Percentiles rank a stretch among this genome's conserved stretches.
phyloP scores from a whole-genome alignment of 30 jellyfish, hydroid and myxozoan species.

The Mastigias papua region DNA sequence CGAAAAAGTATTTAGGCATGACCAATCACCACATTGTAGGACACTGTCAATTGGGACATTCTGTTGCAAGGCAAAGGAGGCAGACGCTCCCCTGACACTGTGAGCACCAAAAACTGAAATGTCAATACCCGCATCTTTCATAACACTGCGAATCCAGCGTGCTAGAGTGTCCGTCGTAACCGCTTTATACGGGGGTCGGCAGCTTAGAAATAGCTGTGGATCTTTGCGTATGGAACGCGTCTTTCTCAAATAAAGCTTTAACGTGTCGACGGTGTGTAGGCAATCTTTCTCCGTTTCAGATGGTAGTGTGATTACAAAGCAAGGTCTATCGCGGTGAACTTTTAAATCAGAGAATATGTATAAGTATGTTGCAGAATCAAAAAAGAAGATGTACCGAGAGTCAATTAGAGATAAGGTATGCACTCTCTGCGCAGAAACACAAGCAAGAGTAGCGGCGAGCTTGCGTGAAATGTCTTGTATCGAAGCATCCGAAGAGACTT shows the following conservation, averaged over 20 bases:
- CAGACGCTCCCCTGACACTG: too few relatives aligned
- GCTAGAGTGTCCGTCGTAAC: conserved; percentile 7
- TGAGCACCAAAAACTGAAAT: too few relatives aligned
- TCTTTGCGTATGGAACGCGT: too few relatives aligned
- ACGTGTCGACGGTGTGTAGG: neutral
- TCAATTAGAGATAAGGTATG: neutral
- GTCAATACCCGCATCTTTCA: conserved; percentile 28
- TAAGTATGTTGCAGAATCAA: neutral
- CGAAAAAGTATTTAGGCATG: too few relatives aligned
- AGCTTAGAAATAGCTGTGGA: too few relatives aligned
- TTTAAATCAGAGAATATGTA: neutral
- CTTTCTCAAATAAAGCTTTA: too few relatives aligned
- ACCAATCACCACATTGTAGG: too few relatives aligned
- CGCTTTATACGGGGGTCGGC: neutral
- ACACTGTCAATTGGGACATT: too few relatives aligned
- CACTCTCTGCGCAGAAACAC: neutral
- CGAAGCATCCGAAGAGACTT: neutral
- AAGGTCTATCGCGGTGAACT: neutral
- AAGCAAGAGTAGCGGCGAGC: conserved; percentile 9
- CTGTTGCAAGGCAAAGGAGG: too few relatives aligned
- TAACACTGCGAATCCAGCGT: too few relatives aligned
- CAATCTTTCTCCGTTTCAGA: neutral
- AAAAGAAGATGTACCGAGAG: neutral
- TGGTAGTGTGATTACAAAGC: too few relatives aligned
- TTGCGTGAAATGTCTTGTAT: neutral